Percentiles rank a stretch among this genome's conserved stretches.
phyloP scores from a whole-genome alignment of 2,888 invertebrate genomes.

The Phymatocera aterrima region DNA sequence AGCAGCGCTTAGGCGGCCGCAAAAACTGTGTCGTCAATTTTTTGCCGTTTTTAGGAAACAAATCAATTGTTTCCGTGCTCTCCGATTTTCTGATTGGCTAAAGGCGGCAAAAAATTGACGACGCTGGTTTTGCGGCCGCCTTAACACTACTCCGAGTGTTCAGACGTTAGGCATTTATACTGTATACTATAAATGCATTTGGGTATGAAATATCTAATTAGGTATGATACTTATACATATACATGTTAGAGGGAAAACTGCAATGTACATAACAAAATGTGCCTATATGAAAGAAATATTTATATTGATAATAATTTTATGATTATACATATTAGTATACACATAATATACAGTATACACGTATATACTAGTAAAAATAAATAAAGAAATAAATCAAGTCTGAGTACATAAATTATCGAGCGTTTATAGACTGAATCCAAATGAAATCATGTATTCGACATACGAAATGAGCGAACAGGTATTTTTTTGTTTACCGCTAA shows the following conservation, averaged over 20 bases:
- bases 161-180: no score
- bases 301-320: constrained; percentile 68
- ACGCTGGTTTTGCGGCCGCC: no score
- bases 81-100: no score
- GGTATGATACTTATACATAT: not conserved
- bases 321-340: constrained; percentile 54
- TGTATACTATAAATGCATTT: constrained; percentile 39
- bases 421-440: no score
- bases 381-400: constrained; percentile 55
- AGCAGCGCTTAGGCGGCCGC: no score
- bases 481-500: constrained; percentile 37
- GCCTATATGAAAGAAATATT: constrained; percentile 64
- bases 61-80: no score
- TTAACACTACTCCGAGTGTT: no score
- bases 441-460: no score
- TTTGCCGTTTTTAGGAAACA: no score
- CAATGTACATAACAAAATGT: constrained; percentile 65
- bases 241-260: constrained; percentile 52
- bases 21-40: no score
- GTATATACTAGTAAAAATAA: constrained; percentile 54
- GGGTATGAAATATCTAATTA: constrained; percentile 29
- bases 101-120: no score
- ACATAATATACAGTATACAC: constrained; percentile 32
- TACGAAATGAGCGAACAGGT: no score
- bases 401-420: constrained; percentile 51